Evolutionary conservation across 2,888 invertebrate genomes (phyloP).

Genomic region (Mythimna lalbum): DNA sequence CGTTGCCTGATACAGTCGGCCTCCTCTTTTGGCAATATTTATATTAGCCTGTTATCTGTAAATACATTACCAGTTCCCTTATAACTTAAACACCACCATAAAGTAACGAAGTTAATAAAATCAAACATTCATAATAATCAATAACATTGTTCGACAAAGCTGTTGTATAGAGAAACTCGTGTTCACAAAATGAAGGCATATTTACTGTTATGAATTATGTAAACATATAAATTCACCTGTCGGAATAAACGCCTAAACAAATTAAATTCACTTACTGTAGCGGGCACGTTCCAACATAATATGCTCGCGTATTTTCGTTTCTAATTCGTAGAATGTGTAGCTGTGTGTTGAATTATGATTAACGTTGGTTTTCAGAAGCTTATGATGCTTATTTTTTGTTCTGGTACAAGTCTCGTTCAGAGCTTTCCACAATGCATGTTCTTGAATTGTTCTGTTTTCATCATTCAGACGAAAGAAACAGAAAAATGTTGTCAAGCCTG

Average conservation of each 20-base stretch:
- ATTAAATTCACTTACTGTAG: slow-evolving; percentile 50
- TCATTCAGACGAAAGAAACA: too few species aligned
- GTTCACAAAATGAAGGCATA: slow-evolving; percentile 39
- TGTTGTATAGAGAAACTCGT: slow-evolving; percentile 8
- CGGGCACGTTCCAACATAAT: slow-evolving; percentile 40
- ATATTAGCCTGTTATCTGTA: too few species aligned
- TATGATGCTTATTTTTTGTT: slow-evolving; percentile 2
- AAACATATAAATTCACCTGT: slow-evolving; percentile 60
- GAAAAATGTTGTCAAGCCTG: too few species aligned
- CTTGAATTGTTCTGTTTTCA: too few species aligned
- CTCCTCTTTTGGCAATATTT: too few species aligned
- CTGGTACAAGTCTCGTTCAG: not conserved
- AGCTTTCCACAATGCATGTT: too few species aligned
- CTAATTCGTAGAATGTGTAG: slow-evolving; percentile 53
- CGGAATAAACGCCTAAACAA: slow-evolving; percentile 50
- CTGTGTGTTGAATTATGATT: slow-evolving; percentile 45
- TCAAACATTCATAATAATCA: slow-evolving; percentile 25
- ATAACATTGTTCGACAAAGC: slow-evolving; percentile 26
- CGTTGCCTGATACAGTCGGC: too few species aligned
- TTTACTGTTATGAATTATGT: slow-evolving; percentile 55
- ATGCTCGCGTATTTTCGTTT: slow-evolving; percentile 50
- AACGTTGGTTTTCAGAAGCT: slow-evolving; percentile 24
- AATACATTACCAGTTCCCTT: too few species aligned
- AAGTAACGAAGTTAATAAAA: slow-evolving; percentile 18
- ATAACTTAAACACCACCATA: too few species aligned